These are phyloP conservation scores for Plemyria rubiginata DNA, from an alignment of 2,888 invertebrate genomes.

Conservation along the genomic window DNA sequence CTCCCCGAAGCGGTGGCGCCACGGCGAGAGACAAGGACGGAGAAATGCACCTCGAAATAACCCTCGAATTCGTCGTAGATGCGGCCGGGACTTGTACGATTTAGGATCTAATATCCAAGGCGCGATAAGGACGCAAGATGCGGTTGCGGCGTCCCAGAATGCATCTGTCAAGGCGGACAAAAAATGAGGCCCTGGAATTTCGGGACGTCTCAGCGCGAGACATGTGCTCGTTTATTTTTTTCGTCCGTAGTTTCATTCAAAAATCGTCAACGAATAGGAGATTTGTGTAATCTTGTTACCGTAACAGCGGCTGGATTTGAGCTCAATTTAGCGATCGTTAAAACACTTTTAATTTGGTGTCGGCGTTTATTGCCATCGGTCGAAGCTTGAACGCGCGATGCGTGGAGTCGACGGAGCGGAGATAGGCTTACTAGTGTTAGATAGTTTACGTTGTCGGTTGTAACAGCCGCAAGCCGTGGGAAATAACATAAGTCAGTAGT, in stretches of 20 bases:
- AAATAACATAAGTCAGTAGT: slow-evolving; percentile 52
- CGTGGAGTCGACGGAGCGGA: slow-evolving; percentile 43
- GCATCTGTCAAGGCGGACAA: slow-evolving; percentile 82
- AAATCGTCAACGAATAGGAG: slow-evolving; percentile 79
- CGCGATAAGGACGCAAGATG: slow-evolving; percentile 81
- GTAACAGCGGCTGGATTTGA: slow-evolving; percentile 69
- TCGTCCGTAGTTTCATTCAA: slow-evolving; percentile 78
- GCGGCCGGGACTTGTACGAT: slow-evolving; percentile 49
- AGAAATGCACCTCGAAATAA: slow-evolving; percentile 77
- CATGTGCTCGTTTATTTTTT: slow-evolving; percentile 81
- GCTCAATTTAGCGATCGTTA: slow-evolving; percentile 70
- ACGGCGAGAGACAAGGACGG: slow-evolving; percentile 75
- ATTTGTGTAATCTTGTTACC: slow-evolving; percentile 83
- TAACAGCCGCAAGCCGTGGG: slow-evolving; percentile 48
- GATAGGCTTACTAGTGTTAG: slow-evolving; percentile 33
- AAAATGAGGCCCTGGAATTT: slow-evolving; percentile 80
- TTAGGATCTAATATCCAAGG: slow-evolving; percentile 73
- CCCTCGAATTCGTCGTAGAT: slow-evolving; percentile 74
- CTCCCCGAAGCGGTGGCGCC: slow-evolving; percentile 73
- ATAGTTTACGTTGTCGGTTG: slow-evolving; percentile 40
- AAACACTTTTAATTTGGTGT: slow-evolving; percentile 50
- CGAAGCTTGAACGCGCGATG: slow-evolving; percentile 43
- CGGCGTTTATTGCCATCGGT: slow-evolving; percentile 58
- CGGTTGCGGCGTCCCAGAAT: slow-evolving; percentile 81
- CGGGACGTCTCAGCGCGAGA: slow-evolving; percentile 76